Evolutionary conservation across 2,888 invertebrate genomes (phyloP), one percentile per base, ranked within the genome.

Genomic region (Dynastes grantii): DNA sequence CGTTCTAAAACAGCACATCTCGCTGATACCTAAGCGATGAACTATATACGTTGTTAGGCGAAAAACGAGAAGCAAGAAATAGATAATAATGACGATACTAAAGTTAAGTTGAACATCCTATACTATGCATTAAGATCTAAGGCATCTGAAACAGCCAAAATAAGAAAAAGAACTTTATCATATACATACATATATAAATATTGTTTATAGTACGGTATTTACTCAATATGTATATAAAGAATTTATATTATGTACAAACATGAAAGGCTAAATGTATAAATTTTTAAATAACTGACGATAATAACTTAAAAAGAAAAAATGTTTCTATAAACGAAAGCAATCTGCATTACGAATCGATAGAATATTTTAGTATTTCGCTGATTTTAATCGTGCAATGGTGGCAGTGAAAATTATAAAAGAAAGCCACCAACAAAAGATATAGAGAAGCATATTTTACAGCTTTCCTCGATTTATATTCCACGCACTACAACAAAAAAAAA

Each of bases 161-260:
- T 22, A 9, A 51, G 3, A 45, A 22, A 9, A 22, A 3, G 55
- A 55, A 16, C 16, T 16, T 22, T 55, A 22, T 55, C 55, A 55
- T 22, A 3, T 8, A 55, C 8, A 55, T 55, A 8, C 13, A 27
- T 49, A 68, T 49, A 51, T 68, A 16, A 16, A 37, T 22, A 22
- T 27, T 51, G 8, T 13, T 29, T 22, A n/a, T 51, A 51, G 68
- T 68, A 68, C 51, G 68, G 68, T n/a, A 51, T 68, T 51, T 29
- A 11, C 49, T 27, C 32, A 16, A 61, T 68, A 27, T 49, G 1
- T 68, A 51, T 40, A 29, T 5, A 29, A 29, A 13, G 11, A 3
- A 63, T 13, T 9, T 61, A 1, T 27, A 22, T 61, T 16, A 53
- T 16, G 16, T 32, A 32, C 32, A 32, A 45, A 45, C 11, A 45